Conservation (phyloP, 2,888 invertebrate species). For the Pyrochroa serraticornis region DNA sequence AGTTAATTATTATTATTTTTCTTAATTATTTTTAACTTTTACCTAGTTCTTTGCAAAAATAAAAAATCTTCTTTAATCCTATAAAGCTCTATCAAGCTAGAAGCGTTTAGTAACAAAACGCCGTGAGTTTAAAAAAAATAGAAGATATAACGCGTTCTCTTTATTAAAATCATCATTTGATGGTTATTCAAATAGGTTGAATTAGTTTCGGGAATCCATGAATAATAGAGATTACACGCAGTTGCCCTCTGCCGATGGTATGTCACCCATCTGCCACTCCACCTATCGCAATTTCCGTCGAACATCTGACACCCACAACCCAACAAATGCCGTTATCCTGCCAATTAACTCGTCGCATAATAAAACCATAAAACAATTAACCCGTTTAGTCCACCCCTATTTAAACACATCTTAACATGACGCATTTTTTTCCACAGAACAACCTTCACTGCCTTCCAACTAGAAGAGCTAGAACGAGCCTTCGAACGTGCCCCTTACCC, state of each 20-base stretch:
- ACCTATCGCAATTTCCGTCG: not conserved
- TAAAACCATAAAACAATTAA: constrained; percentile 1
- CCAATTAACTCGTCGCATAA: constrained; percentile 1
- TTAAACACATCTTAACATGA: not conserved
- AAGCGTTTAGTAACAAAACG: not conserved
- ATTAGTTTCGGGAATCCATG: constrained; percentile 22
- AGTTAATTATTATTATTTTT: no score
- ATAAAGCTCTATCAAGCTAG: no score
- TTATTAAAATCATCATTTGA: not conserved
- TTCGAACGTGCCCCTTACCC: constrained; percentile 96
- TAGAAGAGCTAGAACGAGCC: constrained; percentile 91
- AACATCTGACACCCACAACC: constrained; percentile 36
- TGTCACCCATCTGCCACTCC: constrained; percentile 34
- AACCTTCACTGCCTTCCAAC: constrained; percentile 93
- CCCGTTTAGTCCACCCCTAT: constrained; percentile 1
- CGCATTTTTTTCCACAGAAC: constrained; percentile 68
- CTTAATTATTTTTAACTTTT: no score
- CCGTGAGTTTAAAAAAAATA: not conserved
- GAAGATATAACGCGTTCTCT: not conserved
- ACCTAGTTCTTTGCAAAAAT: no score
- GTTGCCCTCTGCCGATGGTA: constrained; percentile 20
- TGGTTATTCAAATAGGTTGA: not conserved
- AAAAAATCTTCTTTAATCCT: no score
- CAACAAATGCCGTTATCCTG: constrained; percentile 26
- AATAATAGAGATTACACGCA: constrained; percentile 19